Conservation (phyloP, 1,140 invertebrate genomes). For the Brevipalpus yothersi region DNA sequence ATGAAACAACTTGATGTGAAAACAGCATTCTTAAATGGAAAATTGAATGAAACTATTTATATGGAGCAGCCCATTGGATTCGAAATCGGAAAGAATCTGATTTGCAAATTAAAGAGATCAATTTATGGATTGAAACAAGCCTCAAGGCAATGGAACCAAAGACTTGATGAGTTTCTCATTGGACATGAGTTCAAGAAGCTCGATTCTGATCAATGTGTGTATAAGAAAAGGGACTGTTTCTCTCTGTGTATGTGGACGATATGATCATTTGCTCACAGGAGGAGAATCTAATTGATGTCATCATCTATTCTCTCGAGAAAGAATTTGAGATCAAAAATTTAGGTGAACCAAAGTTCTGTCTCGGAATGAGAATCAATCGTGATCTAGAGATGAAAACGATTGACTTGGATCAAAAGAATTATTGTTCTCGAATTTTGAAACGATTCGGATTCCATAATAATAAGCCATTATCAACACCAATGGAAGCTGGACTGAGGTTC, state of each 20-base stretch:
- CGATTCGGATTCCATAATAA: background rate
- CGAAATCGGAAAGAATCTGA: constrained; percentile 9
- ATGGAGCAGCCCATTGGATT: too few relatives aligned
- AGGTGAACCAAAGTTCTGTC: background rate
- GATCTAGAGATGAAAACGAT: too few relatives aligned
- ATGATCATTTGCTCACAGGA: constrained; percentile 14
- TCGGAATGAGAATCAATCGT: background rate
- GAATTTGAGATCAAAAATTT: background rate
- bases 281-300: background rate
- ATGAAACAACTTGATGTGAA: background rate
- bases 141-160: constrained; percentile 18
- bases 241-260: constrained; percentile 24
- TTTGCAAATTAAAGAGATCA: constrained; percentile 17
- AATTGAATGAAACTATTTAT: too few relatives aligned
- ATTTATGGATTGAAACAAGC: constrained; percentile 23
- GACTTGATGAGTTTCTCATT: background rate
- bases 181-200: background rate
- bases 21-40: background rate
- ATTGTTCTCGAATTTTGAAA: background rate
- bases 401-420: background rate
- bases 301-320: background rate
- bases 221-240: too few relatives aligned
- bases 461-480: background rate
- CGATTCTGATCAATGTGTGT: background rate
- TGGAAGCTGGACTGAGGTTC: background rate